Evolutionary conservation across 2,888 invertebrate genomes (phyloP).

Genomic region (Galeopsomyia nigrocyanea): DNA sequence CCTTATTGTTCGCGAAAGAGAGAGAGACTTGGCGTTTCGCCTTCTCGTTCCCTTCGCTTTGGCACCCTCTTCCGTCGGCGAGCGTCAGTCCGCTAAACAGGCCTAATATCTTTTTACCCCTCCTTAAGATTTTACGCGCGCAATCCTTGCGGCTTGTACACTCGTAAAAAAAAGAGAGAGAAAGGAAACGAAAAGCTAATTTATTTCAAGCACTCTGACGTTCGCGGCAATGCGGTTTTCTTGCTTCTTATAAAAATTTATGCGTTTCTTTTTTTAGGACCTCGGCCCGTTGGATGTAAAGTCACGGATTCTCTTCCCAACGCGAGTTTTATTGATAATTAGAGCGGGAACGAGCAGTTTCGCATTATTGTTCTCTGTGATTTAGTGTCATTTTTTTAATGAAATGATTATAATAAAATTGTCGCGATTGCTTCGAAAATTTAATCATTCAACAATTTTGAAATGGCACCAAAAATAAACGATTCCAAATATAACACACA

Average conservation of each 20-base stretch:
- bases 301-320: neutral
- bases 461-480: no score
- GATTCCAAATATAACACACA: no score
- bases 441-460: no score
- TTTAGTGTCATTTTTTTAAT: slow-evolving; percentile 13
- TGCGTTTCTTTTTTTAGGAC: slow-evolving; percentile 38
- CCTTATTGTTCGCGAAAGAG: slow-evolving; percentile 56
- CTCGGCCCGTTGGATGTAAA: slow-evolving; percentile 21
- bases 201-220: slow-evolving; percentile 38
- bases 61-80: slow-evolving; percentile 34
- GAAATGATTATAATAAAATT: no score
- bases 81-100: slow-evolving; percentile 56
- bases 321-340: slow-evolving; percentile 27
- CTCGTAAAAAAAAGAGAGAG: slow-evolving; percentile 42
- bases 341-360: neutral
- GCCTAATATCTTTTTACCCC: slow-evolving; percentile 58
- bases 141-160: slow-evolving; percentile 34
- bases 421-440: no score
- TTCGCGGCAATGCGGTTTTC: slow-evolving; percentile 8
- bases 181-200: slow-evolving; percentile 37
- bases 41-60: slow-evolving; percentile 38
- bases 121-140: slow-evolving; percentile 38
- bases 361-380: neutral
- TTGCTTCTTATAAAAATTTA: slow-evolving; percentile 42
- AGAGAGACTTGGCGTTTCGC: slow-evolving; percentile 46